Evolutionary conservation across 2,888 invertebrate species (phyloP).

Genomic region (Druceiella hillmani): DNA sequence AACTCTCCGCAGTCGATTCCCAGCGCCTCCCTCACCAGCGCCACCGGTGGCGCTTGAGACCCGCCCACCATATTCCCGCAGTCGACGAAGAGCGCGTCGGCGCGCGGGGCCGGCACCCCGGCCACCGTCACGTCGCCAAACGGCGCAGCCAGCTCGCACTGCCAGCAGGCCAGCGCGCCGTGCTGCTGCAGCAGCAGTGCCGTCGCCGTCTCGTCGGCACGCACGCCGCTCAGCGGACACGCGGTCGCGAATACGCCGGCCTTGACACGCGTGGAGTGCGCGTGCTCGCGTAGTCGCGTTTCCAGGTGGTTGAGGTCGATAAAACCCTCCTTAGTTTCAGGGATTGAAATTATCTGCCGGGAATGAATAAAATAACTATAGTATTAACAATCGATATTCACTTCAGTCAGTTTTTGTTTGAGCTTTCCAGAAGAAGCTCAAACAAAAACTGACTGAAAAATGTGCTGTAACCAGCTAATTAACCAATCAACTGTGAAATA

Average conservation of each 20-base stretch:
- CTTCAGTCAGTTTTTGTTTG: too few species aligned
- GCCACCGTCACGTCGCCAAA: conserved; percentile 80
- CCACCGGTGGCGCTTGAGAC: conserved; percentile 73
- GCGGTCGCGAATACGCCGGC: conserved; percentile 85
- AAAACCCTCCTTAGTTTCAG: conserved; percentile 73
- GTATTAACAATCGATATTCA: too few species aligned
- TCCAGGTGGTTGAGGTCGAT: conserved; percentile 75
- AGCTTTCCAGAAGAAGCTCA: too few species aligned
- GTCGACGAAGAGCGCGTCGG: conserved; percentile 82
- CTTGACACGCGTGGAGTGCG: conserved; percentile 58
- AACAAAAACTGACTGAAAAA: too few species aligned
- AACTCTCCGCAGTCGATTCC: conserved; percentile 41
- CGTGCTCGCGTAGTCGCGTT: conserved; percentile 58
- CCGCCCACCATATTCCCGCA: conserved; percentile 90
- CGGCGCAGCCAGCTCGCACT: conserved; percentile 81
- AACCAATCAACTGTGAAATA: too few species aligned
- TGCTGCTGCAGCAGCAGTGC: conserved; percentile 75
- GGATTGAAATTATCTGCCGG: conserved; percentile 71
- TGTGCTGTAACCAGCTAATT: too few species aligned
- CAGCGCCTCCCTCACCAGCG: conserved; percentile 50
- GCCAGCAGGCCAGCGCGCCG: conserved; percentile 84
- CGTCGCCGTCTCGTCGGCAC: conserved; percentile 77
- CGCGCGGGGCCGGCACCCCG: conserved; percentile 47
- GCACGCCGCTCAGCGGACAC: conserved; percentile 84
- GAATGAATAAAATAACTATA: too few species aligned